These are phyloP conservation scores for Catagonus wagneri DNA, from an alignment of 2,113 vertebrate species.

Conservation along the genomic window DNA sequence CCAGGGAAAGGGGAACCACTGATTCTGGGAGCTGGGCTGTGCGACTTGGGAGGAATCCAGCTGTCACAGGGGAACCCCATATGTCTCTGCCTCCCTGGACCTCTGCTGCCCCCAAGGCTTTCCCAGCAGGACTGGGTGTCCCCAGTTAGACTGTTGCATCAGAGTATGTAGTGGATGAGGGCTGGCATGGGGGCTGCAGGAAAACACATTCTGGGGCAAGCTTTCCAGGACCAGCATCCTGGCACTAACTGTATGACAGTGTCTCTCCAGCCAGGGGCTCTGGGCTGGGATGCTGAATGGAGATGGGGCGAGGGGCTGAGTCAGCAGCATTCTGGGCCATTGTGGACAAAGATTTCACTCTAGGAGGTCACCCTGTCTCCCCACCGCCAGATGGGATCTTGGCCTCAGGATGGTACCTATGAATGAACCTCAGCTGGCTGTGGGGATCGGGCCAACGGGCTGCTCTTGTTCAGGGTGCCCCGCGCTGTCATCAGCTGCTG, in stretches of 20 bases:
- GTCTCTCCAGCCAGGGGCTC: background rate
- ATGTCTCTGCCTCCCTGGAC: background rate
- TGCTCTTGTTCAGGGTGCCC: background rate
- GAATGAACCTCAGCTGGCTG: background rate
- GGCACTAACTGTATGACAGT: background rate
- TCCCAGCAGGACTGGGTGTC: background rate
- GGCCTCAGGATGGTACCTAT: background rate
- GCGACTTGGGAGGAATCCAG: background rate
- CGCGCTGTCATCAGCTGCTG: background rate
- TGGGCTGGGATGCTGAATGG: background rate
- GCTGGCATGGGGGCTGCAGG: background rate
- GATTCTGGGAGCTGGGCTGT: background rate
- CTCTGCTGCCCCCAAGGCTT: background rate
- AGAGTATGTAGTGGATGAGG: background rate
- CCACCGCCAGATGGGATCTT: background rate
- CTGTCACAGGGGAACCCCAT: background rate
- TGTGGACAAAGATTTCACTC: background rate
- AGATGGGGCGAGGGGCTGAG: background rate
- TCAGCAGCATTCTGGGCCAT: too few relatives aligned
- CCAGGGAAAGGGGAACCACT: background rate
- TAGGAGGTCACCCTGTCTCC: too few relatives aligned
- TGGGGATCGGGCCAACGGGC: background rate
- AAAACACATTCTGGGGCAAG: background rate
- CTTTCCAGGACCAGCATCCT: background rate
- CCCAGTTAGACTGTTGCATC: background rate